These are phyloP conservation scores for Corydoras maculifer DNA, from an alignment of 2,113 vertebrate genomes.

Conservation along the genomic window DNA sequence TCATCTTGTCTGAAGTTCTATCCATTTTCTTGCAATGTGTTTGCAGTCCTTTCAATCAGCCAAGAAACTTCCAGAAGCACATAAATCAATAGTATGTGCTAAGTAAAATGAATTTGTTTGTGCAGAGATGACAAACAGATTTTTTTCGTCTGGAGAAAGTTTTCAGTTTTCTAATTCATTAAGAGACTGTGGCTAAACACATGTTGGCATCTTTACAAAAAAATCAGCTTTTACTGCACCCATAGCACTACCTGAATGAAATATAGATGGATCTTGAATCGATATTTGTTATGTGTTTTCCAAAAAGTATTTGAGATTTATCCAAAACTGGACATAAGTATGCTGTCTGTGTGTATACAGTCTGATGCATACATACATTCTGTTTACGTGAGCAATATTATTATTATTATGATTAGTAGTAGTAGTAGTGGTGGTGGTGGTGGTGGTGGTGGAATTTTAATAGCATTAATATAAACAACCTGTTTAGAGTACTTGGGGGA, in stretches of 20 bases:
- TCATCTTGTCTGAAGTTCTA: too few species aligned
- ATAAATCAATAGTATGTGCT: conserved; percentile 37
- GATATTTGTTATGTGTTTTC: too few species aligned
- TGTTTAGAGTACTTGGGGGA: too few species aligned
- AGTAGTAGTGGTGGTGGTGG: too few species aligned
- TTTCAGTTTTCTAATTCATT: conserved; percentile 13
- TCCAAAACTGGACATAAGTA: too few species aligned
- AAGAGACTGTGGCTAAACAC: conserved; percentile 3
- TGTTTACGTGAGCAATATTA: too few species aligned
- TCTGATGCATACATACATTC: too few species aligned
- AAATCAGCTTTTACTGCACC: background rate
- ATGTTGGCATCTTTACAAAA: conserved; percentile 2
- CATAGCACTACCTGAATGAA: conserved; percentile 7
- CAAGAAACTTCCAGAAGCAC: conserved; percentile 15
- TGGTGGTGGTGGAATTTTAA: too few species aligned
- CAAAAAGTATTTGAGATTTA: too few species aligned
- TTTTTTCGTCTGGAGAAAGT: conserved; percentile 6
- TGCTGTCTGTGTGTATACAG: too few species aligned
- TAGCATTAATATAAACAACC: too few species aligned
- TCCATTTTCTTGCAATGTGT: conserved; percentile 12
- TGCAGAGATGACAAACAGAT: conserved; percentile 19
- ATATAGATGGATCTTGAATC: background rate
- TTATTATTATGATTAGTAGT: too few species aligned
- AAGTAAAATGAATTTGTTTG: conserved; percentile 38
- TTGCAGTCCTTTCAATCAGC: conserved; percentile 27